These are phyloP conservation scores for Platichthys stellatus DNA, from an alignment of 2,113 vertebrate genomes.

Conservation along the genomic window DNA sequence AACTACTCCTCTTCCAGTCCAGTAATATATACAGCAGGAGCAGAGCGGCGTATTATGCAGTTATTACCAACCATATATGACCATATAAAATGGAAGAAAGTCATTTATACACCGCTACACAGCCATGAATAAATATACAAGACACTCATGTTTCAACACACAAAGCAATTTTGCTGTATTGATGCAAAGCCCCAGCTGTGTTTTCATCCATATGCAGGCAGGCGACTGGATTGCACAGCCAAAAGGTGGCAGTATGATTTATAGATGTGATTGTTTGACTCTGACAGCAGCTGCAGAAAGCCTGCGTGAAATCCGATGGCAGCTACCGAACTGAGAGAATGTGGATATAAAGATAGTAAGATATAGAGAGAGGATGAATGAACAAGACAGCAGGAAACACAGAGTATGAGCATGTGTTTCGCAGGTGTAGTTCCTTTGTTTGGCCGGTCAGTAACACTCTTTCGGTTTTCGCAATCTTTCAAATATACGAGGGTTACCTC, in stretches of 20 bases:
- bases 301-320: slow-evolving; percentile 21
- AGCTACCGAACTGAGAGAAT: slow-evolving; percentile 17
- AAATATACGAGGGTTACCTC: slow-evolving; percentile 6
- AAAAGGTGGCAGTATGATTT: slow-evolving; percentile 54
- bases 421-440: background rate
- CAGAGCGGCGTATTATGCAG: slow-evolving; percentile 26
- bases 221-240: slow-evolving; percentile 28
- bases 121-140: slow-evolving; percentile 21
- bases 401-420: background rate
- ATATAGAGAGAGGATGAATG: background rate
- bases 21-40: slow-evolving; percentile 4
- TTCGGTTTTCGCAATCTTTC: slow-evolving; percentile 4
- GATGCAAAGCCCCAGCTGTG: slow-evolving; percentile 41
- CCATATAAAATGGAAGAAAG: slow-evolving; percentile 21
- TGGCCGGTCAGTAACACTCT: background rate
- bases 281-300: slow-evolving; percentile 32
- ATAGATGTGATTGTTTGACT: slow-evolving; percentile 40
- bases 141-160: slow-evolving; percentile 19
- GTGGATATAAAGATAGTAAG: background rate
- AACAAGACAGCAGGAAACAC: background rate
- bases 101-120: slow-evolving; percentile 18
- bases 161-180: slow-evolving; percentile 37
- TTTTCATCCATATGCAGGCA: slow-evolving; percentile 51
- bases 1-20: background rate
- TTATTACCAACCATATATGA: slow-evolving; percentile 14